These are phyloP conservation scores for Goniozus legneri DNA, from an alignment of 1,140 invertebrate species.

Conservation along the genomic window DNA sequence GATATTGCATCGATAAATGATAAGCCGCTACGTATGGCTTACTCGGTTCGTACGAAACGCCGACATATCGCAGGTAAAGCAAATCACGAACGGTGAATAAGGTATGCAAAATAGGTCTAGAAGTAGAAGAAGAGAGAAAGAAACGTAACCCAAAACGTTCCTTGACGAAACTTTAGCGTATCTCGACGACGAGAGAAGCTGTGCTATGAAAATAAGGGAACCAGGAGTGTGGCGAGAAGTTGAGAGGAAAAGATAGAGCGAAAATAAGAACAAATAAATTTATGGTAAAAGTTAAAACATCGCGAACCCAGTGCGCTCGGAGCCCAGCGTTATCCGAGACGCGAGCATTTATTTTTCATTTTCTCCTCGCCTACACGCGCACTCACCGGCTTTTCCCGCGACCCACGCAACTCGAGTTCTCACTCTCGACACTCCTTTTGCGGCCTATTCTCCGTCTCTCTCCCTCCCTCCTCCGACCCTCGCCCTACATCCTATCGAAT, in stretches of 20 bases:
- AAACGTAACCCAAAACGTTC: conserved; percentile 15
- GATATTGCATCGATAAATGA: conserved; percentile 12
- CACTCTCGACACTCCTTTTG: too few relatives aligned
- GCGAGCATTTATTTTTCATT: conserved; percentile 32
- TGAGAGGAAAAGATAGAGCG: neutral
- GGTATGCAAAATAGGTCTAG: conserved; percentile 5
- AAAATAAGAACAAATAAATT: conserved; percentile 40
- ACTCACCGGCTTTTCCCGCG: too few relatives aligned
- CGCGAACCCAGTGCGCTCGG: conserved; percentile 34
- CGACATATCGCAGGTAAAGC: conserved; percentile 13
- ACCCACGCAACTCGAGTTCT: too few relatives aligned
- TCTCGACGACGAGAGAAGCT: conserved; percentile 16
- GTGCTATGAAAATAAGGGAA: neutral
- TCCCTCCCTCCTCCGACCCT: too few relatives aligned
- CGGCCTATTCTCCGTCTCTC: too few relatives aligned
- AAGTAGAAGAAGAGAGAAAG: conserved; percentile 16
- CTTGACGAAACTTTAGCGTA: conserved; percentile 46
- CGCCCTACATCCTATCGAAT: too few relatives aligned
- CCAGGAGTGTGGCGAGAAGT: neutral
- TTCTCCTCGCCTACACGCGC: conserved; percentile 22
- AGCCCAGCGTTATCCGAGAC: conserved; percentile 28
- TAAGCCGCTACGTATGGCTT: conserved; percentile 8
- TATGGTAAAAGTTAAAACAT: conserved; percentile 47
- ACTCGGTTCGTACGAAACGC: conserved; percentile 3
- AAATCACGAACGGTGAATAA: neutral